phyloP scores from a whole-genome alignment of 1,140 invertebrate species.

The Lucilia sericata region DNA sequence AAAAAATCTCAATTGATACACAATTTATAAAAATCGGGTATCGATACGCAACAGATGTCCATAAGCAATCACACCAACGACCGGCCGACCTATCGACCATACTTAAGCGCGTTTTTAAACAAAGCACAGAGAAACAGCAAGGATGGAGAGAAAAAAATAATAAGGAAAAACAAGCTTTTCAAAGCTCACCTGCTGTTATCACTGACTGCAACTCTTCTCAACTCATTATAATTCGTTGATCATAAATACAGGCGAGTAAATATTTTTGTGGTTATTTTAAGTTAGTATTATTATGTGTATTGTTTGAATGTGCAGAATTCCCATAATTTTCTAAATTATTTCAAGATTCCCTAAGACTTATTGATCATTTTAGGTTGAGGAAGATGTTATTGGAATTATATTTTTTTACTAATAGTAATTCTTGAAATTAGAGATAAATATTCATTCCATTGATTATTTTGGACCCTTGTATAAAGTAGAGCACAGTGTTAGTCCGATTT shows the following conservation, averaged over 20 bases:
- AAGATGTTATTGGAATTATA: too few relatives aligned
- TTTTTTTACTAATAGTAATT: background rate
- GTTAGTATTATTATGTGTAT: background rate
- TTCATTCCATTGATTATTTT: too few relatives aligned
- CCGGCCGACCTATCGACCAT: background rate
- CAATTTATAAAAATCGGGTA: background rate
- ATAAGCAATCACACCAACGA: background rate
- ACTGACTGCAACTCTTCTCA: background rate
- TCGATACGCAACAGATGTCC: slow-evolving; percentile 18
- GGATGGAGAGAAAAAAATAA: too few relatives aligned
- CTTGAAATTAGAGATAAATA: too few relatives aligned
- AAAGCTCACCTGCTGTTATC: background rate
- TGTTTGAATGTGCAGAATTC: background rate
- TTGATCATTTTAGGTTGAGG: too few relatives aligned
- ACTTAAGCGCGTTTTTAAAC: background rate
- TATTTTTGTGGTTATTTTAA: background rate
- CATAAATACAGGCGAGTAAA: background rate
- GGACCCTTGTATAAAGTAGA: too few relatives aligned
- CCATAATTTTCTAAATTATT: background rate
- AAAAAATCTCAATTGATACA: slow-evolving; percentile 15
- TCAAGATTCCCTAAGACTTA: too few relatives aligned
- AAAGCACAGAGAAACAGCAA: background rate
- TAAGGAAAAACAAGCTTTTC: background rate
- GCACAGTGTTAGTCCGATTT: too few relatives aligned
- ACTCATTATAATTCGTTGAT: slow-evolving; percentile 20